These are phyloP conservation scores for Panagrolaimus sp. DNA, from an alignment of 1,140 invertebrate species.

Conservation along the genomic window DNA sequence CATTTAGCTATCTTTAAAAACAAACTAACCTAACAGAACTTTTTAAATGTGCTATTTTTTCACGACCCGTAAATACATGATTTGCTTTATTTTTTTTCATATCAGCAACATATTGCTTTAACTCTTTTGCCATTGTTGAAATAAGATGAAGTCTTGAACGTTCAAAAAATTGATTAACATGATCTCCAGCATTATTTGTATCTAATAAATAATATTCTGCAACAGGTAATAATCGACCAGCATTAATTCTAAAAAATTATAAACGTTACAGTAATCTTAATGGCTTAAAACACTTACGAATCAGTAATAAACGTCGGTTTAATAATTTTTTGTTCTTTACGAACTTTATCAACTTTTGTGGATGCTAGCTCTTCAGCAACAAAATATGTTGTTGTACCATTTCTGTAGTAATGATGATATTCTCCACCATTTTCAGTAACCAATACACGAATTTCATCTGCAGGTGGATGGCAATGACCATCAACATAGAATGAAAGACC, in stretches of 20 bases:
- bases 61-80: conserved; percentile 64
- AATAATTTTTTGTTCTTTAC: conserved; percentile 67
- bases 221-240: conserved; percentile 60
- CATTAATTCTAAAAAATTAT: conserved; percentile 53
- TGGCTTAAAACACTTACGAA: conserved; percentile 69
- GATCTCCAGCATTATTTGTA: conserved; percentile 9
- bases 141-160: conserved; percentile 88
- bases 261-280: conserved; percentile 66
- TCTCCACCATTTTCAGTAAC: conserved; percentile 72
- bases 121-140: conserved; percentile 78
- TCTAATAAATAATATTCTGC: too few relatives aligned
- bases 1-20: background rate
- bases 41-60: conserved; percentile 59
- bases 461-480: conserved; percentile 71
- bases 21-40: background rate
- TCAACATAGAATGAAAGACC: conserved; percentile 85
- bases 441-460: conserved; percentile 63
- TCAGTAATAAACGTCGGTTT: conserved; percentile 86
- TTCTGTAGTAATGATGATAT: conserved; percentile 78
- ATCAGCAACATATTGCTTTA: conserved; percentile 77
- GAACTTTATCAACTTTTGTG: conserved; percentile 67
- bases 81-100: conserved; percentile 66
- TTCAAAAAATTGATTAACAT: conserved; percentile 78
- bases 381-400: conserved; percentile 72
- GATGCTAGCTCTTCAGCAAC: conserved; percentile 85